Evolutionary conservation across 37 sponge, comb jelly and placozoan genomes (phyloP), one percentile per base, ranked within the genome.

Genomic region (Crambe crambe): DNA sequence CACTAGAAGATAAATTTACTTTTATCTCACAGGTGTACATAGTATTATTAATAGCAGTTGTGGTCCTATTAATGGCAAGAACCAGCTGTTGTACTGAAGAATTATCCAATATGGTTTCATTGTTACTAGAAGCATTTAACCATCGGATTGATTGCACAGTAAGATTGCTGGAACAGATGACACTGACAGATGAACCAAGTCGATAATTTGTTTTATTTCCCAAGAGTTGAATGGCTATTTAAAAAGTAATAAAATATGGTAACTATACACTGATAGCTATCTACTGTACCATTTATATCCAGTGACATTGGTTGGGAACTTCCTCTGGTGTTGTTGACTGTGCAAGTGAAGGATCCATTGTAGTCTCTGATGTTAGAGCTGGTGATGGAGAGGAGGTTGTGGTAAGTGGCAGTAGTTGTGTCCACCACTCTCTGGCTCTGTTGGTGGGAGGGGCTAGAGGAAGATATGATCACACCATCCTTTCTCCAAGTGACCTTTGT

Each of bases 401-500:
- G 26, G 51, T 72, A 72, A 3, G 27, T 44, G 17, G 51, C 47
- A 31, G 73, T 65, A 32, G 17, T 31, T 65, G 25, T 17, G 10
- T 60, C 23, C 17, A 32, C 66, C 3, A 65, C 66, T 2, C 66
- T 65, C 66, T 65, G 66, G 66, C 35, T 65, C 66, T 20, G 66
- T 65, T 65, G 59, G 56, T 72, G 26, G 25, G 73, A 31, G 27
- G 51, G 27, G 51, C 51, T 27, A 20, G 63, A 31, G 38, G 6
- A 5, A 68, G 69, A 10, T 4, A 68, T 29, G 20, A 35, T 17
- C 9, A 35, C 38, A 36, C 38, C 38, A 57, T 74, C 37, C 54
- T 57, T 74, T n/a, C 30, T 57, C 75, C 75, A 74, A 34, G 75
- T 74, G 37, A 74, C 60, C n/a, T 22, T 74, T 29, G 76, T 60